These are phyloP conservation scores for Acanthopagrus latus DNA, from an alignment of 2,797 vertebrate species.

Conservation along the genomic window DNA sequence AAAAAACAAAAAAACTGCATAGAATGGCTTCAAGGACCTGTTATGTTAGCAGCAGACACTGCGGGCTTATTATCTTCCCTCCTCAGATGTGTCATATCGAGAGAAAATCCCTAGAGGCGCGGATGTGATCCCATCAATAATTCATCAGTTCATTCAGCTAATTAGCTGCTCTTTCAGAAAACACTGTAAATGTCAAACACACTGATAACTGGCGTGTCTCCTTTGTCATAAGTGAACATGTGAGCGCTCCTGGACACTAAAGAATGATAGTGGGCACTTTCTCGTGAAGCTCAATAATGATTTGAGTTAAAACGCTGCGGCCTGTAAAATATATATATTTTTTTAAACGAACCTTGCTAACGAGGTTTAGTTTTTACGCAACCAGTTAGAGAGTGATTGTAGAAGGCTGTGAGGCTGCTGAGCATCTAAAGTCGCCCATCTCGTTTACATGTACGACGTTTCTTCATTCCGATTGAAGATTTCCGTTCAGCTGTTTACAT, in stretches of 20 bases:
- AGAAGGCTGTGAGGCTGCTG: too few relatives aligned
- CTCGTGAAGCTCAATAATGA: background rate
- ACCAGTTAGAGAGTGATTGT: background rate
- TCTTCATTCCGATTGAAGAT: too few relatives aligned
- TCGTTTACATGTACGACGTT: too few relatives aligned
- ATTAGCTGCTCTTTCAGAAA: constrained; percentile 44
- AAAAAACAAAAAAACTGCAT: background rate
- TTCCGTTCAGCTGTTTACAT: too few relatives aligned
- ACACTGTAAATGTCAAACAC: constrained; percentile 36
- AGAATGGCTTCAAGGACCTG: constrained; percentile 1
- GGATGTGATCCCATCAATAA: constrained; percentile 46
- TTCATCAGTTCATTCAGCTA: constrained; percentile 44
- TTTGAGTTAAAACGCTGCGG: background rate
- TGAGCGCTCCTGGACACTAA: background rate
- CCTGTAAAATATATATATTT: too few relatives aligned
- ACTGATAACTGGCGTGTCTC: constrained; percentile 22
- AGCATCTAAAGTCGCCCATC: too few relatives aligned
- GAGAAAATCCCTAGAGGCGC: constrained; percentile 28
- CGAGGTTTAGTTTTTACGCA: background rate
- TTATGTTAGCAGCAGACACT: constrained; percentile 9
- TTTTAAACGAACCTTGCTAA: background rate
- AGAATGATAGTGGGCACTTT: background rate
- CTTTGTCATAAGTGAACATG: background rate
- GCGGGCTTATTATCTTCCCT: constrained; percentile 18
- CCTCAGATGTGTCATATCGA: constrained; percentile 20